Conservation (phyloP, 2,888 invertebrate genomes). For the Chrysotoxum bicinctum region DNA sequence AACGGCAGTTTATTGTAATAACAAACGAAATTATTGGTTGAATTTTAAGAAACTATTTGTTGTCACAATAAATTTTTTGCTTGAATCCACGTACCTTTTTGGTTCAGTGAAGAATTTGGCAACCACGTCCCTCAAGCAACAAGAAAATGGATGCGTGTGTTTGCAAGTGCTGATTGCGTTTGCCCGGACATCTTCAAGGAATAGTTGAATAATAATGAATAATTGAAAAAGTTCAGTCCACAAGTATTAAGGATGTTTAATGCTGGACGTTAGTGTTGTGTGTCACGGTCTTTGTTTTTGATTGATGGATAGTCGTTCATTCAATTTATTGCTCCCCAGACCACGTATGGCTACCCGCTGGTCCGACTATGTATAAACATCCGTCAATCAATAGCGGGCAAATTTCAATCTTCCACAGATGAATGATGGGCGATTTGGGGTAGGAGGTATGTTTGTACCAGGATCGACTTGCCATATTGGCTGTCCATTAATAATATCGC, state of each 20-base stretch:
- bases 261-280: background rate
- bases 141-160: background rate
- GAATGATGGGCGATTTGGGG: conserved; percentile 55
- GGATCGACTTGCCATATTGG: conserved; percentile 42
- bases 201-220: conserved; percentile 63
- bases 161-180: conserved; percentile 54
- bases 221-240: conserved; percentile 60
- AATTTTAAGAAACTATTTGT: too few relatives aligned
- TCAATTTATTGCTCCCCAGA: conserved; percentile 58
- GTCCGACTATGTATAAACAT: conserved; percentile 27
- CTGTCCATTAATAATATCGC: conserved; percentile 59
- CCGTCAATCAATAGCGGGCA: conserved; percentile 43
- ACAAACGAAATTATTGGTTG: too few relatives aligned
- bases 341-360: conserved; percentile 52
- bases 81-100: too few relatives aligned
- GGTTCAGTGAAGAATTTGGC: background rate
- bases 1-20: too few relatives aligned
- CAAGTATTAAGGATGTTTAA: conserved; percentile 28
- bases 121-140: conserved; percentile 22
- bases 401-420: conserved; percentile 45
- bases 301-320: conserved; percentile 63
- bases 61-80: too few relatives aligned
- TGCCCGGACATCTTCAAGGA: conserved; percentile 31
- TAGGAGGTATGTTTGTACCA: too few relatives aligned
- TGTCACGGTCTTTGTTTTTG: conserved; percentile 31